Conservation (phyloP, 2,888 invertebrate genomes). For the Rugalucina vietnamica region DNA sequence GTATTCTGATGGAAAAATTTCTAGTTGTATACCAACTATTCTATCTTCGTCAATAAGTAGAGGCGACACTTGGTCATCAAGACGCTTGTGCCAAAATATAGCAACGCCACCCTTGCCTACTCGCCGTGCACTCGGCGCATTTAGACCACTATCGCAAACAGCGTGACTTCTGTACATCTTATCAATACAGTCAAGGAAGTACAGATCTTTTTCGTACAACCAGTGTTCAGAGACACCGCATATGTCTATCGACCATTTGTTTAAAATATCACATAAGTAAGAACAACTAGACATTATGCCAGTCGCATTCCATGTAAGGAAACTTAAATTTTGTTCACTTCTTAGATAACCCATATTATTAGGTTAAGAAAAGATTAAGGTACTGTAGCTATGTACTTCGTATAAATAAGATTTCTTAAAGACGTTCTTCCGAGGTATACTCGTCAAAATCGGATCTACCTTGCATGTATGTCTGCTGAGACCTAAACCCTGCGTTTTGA, state of each 20-base stretch:
- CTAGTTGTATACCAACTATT: background rate
- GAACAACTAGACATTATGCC: conserved; percentile 16
- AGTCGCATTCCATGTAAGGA: conserved; percentile 11
- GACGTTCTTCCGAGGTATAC: no score
- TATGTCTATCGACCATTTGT: background rate
- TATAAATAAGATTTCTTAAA: no score
- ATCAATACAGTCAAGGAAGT: conserved; percentile 7
- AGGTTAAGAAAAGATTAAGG: no score
- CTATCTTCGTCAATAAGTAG: background rate
- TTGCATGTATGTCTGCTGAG: background rate
- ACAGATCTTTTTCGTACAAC: conserved; percentile 6
- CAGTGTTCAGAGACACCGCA: conserved; percentile 25
- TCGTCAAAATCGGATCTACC: background rate
- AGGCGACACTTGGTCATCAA: background rate
- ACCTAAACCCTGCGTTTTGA: background rate
- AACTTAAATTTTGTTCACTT: background rate
- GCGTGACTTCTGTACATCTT: background rate
- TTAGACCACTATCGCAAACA: background rate
- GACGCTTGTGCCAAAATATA: conserved; percentile 15
- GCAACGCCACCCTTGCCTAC: conserved; percentile 29
- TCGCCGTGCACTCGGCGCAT: background rate
- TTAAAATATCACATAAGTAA: background rate
- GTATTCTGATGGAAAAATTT: background rate
- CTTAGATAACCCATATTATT: no score
- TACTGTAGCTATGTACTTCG: no score